Evolutionary conservation across 2,113 vertebrate genomes (phyloP).

Genomic region (Neogale vison): DNA sequence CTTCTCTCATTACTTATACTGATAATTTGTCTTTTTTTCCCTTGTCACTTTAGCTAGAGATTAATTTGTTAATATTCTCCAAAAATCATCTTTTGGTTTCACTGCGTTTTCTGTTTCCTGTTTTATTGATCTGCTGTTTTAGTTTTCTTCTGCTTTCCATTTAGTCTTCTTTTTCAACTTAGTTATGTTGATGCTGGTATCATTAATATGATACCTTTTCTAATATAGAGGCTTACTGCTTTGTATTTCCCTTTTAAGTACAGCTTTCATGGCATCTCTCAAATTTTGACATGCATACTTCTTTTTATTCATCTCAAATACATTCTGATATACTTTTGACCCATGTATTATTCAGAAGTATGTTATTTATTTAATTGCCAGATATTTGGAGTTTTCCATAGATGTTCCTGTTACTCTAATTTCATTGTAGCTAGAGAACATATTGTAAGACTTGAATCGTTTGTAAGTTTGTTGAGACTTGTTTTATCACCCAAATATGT

Average conservation of each 20-base stretch:
- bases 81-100: not conserved
- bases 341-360: not conserved
- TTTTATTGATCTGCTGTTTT: not conserved
- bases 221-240: not conserved
- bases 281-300: not conserved
- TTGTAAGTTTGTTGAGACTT: not conserved
- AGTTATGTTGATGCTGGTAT: not conserved
- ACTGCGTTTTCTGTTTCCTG: not conserved
- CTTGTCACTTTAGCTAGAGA: not conserved
- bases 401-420: not conserved
- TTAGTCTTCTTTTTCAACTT: not conserved
- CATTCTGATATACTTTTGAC: not conserved
- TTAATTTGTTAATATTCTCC: not conserved
- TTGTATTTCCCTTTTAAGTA: not conserved
- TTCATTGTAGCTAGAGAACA: not conserved
- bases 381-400: not conserved
- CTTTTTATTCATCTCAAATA: slow-evolving; percentile 2
- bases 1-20: not conserved
- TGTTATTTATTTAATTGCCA: not conserved
- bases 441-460: not conserved
- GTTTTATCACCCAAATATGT: not conserved
- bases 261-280: not conserved
- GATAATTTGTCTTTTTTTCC: not conserved
- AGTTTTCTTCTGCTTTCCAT: not conserved
- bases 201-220: not conserved